phyloP scores from a whole-genome alignment of 2,113 vertebrate species.

The Seriola quinqueradiata region DNA sequence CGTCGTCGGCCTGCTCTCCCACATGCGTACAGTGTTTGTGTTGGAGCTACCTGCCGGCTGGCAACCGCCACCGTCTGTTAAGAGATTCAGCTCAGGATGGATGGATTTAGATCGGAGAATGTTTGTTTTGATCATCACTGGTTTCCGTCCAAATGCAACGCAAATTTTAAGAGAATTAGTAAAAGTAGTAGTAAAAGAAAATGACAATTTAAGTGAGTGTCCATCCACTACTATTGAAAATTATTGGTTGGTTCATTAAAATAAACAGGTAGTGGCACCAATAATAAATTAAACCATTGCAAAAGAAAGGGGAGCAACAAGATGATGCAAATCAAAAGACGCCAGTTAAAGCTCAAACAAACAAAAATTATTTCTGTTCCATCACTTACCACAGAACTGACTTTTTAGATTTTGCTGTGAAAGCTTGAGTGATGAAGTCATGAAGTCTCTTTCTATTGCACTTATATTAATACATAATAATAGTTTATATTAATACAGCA shows the following conservation, averaged over 20 bases:
- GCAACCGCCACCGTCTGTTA: not conserved
- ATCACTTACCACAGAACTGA: not conserved
- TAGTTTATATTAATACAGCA: not conserved
- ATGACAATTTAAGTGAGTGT: too few species aligned
- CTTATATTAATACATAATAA: too few species aligned
- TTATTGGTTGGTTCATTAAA: too few species aligned
- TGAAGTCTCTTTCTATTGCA: too few species aligned
- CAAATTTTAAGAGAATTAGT: too few species aligned
- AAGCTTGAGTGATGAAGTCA: not conserved
- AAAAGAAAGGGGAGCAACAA: not conserved
- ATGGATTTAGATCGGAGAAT: not conserved
- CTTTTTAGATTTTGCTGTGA: too few species aligned
- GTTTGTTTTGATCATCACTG: constrained; percentile 25
- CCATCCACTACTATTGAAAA: too few species aligned
- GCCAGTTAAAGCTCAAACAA: not conserved
- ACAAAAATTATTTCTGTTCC: not conserved
- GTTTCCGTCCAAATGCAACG: too few species aligned
- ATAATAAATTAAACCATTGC: not conserved
- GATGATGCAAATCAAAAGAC: not conserved
- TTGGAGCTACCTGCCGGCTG: not conserved
- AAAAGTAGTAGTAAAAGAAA: too few species aligned
- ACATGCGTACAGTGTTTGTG: not conserved
- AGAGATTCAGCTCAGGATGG: not conserved
- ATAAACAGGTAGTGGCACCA: too few species aligned
- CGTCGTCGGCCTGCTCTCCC: constrained; percentile 5